Percentiles rank a stretch among this genome's conserved stretches.
phyloP scores from a whole-genome alignment of 2,113 vertebrate species.

The Erinaceus europaeus region DNA sequence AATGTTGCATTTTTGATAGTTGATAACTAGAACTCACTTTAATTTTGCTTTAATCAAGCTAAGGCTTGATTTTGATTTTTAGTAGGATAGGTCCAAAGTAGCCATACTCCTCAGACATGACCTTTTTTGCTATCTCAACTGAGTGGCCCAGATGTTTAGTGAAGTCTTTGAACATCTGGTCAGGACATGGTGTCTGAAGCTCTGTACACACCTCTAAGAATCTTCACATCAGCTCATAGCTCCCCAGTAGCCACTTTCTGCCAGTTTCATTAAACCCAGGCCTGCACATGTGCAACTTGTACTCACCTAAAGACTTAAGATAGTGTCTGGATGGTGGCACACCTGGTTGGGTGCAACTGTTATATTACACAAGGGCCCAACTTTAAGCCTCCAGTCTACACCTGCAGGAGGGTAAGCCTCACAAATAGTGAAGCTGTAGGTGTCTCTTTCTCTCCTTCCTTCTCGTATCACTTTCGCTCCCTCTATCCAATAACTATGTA shows the following conservation, averaged over 20 bases:
- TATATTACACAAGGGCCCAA: too few relatives aligned
- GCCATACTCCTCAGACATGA: not conserved
- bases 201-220: not conserved
- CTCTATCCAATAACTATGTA: too few relatives aligned
- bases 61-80: too few relatives aligned
- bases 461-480: too few relatives aligned
- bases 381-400: too few relatives aligned
- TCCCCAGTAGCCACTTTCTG: not conserved
- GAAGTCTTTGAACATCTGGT: not conserved
- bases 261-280: not conserved
- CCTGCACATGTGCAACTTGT: not conserved
- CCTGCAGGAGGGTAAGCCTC: too few relatives aligned
- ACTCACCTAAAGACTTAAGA: not conserved
- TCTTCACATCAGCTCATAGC: not conserved
- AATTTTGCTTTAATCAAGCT: not conserved
- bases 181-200: not conserved
- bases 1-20: not conserved
- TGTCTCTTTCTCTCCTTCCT: too few relatives aligned
- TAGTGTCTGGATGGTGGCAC: too few relatives aligned
- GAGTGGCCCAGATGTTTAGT: not conserved
- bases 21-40: not conserved
- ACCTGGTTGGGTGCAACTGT: too few relatives aligned
- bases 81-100: not conserved
- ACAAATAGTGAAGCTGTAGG: too few relatives aligned
- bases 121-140: not conserved